Evolutionary conservation across 2,888 invertebrate genomes (phyloP), one percentile per base, ranked within the genome.

Genomic region (Hyppa rectilinea): DNA sequence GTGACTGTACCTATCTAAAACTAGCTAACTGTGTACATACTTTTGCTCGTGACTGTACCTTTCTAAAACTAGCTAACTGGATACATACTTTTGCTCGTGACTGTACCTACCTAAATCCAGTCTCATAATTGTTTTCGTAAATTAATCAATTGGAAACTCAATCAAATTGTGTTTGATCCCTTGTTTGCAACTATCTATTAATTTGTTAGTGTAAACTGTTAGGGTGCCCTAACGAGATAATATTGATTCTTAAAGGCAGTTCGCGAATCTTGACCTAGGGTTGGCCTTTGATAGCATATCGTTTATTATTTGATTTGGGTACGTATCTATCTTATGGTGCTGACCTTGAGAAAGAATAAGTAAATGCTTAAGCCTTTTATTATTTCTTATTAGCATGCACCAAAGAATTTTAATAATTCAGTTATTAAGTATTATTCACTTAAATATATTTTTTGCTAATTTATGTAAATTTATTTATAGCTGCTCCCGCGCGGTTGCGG

Each of bases 91-190:
- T n/a, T n/a, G n/a, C n/a, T n/a, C n/a, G n/a, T n/a, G n/a, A n/a
- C n/a, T n/a, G n/a, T n/a, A n/a, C n/a, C n/a, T n/a, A 12, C 20
- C 29, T 17, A 17, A 26, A 62, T 64, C 36, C 45, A 12, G 12
- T 23, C 50, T 20, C 38, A 31, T 64, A 23, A 68, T 71, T 68
- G 61, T 68, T 65, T 64, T 61, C 17, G 23, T 20, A 75, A 75
- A 47, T 63, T 58, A 71, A 75, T 80, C 50, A 49, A 75, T 55
- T 65, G 36, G 53, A 61, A 67, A 75, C 47, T 62, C 34, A 10
- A 65, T 66, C 36, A 63, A 60, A 63, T 66, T 43, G 29, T 50
- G 17, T 59, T 59, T 29, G 36, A 52, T 50, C 23, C 38, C 38
- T 47, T 76, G 47, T 45, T 59, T 49, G 17, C 17, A 53, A 62